Evolutionary conservation across 2,888 invertebrate species (phyloP), one percentile per base, ranked within the genome.

Genomic region (Brenthis daphne): DNA sequence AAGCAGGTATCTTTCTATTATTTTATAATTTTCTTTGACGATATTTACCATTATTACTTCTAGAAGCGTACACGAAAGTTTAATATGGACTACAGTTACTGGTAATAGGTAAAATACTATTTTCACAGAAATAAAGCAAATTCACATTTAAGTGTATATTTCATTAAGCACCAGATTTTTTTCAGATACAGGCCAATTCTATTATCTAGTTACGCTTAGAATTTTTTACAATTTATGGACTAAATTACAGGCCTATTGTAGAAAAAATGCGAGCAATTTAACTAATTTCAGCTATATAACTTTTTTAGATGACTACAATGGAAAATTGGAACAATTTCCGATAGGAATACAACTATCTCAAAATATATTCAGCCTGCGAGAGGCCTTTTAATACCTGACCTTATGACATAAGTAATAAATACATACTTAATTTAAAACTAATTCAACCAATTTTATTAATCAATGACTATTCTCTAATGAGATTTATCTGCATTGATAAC

Each of bases 381-480:
- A 80, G 78, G 78, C 75, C 77, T 78, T 79, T 76, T 79, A 74
- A 72, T 73, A 70, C 75, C 79, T 78, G 76, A 76, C 75, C 80
- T 79, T 78, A 82, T 76, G 77, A 82, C 78, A 84, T 83, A 87
- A 83, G 84, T 82, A 88, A 88, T 88, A 88, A 88, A 88, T 85
- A 88, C 68, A 71, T 72, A 70, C 80, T 84, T 88, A 88, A 84
- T 88, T 88, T 85, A 86, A 81, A 85, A 82, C 85, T 87, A 88
- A 85, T 82, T 85, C 82, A 84, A 86, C 83, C 82, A 84, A 87
- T 82, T 81, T 81, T 76, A 79, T 67, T 79, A 79, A 82, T 83
- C 82, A 82, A 83, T 83, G 82, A 85, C 83, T 88, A 88, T 85
- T 80, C 82, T 80, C 88, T 89, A 88, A 87, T 89, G 88, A 89